Evolutionary conservation across 2,888 invertebrate genomes (phyloP).

Genomic region (Lasiommata megera): DNA sequence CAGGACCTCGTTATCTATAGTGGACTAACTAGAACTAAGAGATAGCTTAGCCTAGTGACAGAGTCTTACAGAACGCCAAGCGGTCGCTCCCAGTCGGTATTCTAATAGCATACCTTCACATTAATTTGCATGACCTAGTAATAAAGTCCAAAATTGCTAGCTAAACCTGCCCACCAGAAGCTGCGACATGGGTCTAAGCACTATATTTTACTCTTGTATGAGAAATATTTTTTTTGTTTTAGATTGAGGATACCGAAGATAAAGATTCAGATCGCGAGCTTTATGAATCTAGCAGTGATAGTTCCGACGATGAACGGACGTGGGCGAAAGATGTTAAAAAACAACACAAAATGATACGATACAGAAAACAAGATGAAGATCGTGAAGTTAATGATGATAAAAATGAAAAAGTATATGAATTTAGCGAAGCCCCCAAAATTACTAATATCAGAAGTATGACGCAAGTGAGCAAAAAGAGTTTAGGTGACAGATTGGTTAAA

Average conservation of each 20-base stretch:
- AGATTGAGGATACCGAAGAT: slow-evolving; percentile 62
- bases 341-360: slow-evolving; percentile 84
- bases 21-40: too few species aligned
- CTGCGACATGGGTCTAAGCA: too few species aligned
- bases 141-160: too few species aligned
- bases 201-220: too few species aligned
- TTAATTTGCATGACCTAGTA: too few species aligned
- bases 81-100: too few species aligned
- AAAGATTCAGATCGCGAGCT: slow-evolving; percentile 79
- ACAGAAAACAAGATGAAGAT: slow-evolving; percentile 54
- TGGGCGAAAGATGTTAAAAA: slow-evolving; percentile 91
- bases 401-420: slow-evolving; percentile 49
- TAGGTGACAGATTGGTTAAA: slow-evolving; percentile 87
- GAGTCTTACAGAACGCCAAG: too few species aligned
- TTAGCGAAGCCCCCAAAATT: slow-evolving; percentile 76
- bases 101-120: too few species aligned
- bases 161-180: too few species aligned
- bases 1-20: too few species aligned
- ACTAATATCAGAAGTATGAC: slow-evolving; percentile 70
- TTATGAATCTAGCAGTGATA: slow-evolving; percentile 62
- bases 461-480: slow-evolving; percentile 82
- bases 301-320: slow-evolving; percentile 91
- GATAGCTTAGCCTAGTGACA: too few species aligned
- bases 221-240: slow-evolving; percentile 20
- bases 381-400: slow-evolving; percentile 34